Base-by-base conservation (phyloP, 2,888 invertebrate species). In the Synanthedon vespiformis region DNA sequence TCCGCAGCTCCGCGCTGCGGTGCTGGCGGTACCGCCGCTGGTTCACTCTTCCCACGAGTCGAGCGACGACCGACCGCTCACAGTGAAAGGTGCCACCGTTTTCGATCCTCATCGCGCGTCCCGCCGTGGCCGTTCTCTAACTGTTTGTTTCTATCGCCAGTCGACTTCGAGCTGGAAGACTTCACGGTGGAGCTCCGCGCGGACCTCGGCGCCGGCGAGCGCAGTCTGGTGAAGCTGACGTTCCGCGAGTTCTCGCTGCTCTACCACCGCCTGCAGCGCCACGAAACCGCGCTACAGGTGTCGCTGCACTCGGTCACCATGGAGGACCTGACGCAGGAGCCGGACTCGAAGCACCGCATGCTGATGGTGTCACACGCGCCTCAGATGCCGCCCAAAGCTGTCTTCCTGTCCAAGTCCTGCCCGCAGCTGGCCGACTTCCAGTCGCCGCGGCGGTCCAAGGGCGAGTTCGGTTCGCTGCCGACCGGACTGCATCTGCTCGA, bases 321-420 rank as follows among this genome's bases (percentile, higher is more conserved):
- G 94, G 97, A 97, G 75, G 97, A 98, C 80, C 88, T 97, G 3
- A 89, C 94, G 6, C 92, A 94, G 67, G 91, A 93, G 2, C 89
- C 90, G 16, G 93, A 93, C 48, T 94, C 95, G 0, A 92, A 92
- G 62, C 94, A 95, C 78, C 90, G 96, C 40, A 91, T 92, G 71
- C 93, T 97, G 89, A 94, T 97, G 74, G 91, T 93, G 57, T 95
- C 95, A 0, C 91, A 87, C 80, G 70, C 82, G 56, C 77, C 80
- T 55, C 89, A 60, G 71, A 81, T 70, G 73, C 84, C 71, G 62
- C 82, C 71, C 60, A 86, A 72, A 59, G 81, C 89, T 4, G 75
- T 87, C 53, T 92, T 90, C 76, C 83, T 93, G 56, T 96, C 95
- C 8, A 90, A 90, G 61, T 96, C 96, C 0, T 96, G 95, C 69